Percentiles rank a stretch among this genome's conserved stretches.
Evolutionary conservation across 2,888 invertebrate genomes (phyloP).

Genomic region (Beris chalybata): DNA sequence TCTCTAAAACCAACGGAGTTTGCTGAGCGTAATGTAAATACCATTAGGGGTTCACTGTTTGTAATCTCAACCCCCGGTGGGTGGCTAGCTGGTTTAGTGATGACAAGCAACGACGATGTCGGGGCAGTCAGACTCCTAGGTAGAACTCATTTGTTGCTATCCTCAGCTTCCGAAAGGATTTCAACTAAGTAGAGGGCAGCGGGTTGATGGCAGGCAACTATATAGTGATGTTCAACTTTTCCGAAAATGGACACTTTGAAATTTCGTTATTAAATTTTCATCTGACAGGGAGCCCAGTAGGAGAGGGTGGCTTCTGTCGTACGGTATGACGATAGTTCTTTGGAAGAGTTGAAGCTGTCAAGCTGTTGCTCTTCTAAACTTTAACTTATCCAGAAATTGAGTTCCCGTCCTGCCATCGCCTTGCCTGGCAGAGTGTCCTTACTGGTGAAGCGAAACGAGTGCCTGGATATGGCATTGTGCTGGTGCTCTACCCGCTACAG

Average conservation of each 20-base stretch:
- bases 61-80: constrained; percentile 12
- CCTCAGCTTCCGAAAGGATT: constrained; percentile 28
- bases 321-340: too few relatives aligned
- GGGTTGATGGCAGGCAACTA: neutral
- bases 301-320: too few relatives aligned
- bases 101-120: too few relatives aligned
- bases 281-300: constrained; percentile 27
- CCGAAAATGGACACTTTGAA: constrained; percentile 43
- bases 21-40: constrained; percentile 41
- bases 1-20: constrained; percentile 39
- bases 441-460: too few relatives aligned
- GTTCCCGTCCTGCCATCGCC: too few relatives aligned
- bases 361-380: too few relatives aligned
- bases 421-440: too few relatives aligned
- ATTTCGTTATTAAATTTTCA: constrained; percentile 44
- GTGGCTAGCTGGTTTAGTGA: constrained; percentile 22
- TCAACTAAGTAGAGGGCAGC: neutral
- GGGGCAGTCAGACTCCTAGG: too few relatives aligned
- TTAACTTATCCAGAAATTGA: too few relatives aligned
- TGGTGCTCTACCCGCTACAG: too few relatives aligned
- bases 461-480: too few relatives aligned
- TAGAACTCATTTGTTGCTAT: constrained; percentile 31
- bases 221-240: constrained; percentile 15
- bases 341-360: too few relatives aligned
- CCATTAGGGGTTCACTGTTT: constrained; percentile 40